A percentile compares a stretch with the other conserved stretches of the same genome.
Evolutionary conservation across 1,140 invertebrate genomes (phyloP).

Genomic region (Sarcophaga bullata): DNA sequence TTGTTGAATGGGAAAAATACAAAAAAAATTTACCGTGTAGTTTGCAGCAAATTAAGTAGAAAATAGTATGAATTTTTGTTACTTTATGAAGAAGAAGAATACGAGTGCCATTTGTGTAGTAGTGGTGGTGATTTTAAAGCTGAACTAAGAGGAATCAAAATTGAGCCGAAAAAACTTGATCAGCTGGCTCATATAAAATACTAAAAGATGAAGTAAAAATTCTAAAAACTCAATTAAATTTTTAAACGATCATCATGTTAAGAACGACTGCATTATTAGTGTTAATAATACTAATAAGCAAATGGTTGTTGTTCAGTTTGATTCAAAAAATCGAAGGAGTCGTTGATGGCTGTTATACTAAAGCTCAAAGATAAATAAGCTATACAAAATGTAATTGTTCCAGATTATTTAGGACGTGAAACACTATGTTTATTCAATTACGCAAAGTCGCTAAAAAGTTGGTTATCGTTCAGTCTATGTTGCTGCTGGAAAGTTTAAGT

Average conservation of each 20-base stretch:
- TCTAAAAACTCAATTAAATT: constrained; percentile 14
- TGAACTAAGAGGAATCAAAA: constrained; percentile 3
- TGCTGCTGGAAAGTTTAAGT: background rate
- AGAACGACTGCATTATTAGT: background rate
- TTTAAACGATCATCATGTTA: background rate
- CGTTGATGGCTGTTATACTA: background rate
- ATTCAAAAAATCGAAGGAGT: constrained; percentile 6
- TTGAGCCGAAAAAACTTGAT: background rate
- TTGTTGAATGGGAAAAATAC: background rate
- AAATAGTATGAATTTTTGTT: background rate
- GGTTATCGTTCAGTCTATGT: background rate
- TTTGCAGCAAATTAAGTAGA: background rate
- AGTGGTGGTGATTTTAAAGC: background rate
- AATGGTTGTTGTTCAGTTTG: constrained; percentile 9
- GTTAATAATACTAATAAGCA: background rate
- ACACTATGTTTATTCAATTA: background rate
- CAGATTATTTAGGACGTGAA: background rate
- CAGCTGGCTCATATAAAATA: background rate
- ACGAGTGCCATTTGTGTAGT: background rate
- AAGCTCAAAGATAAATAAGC: background rate
- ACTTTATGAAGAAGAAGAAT: background rate
- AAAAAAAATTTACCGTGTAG: background rate
- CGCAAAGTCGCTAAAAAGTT: background rate
- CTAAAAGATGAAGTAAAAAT: background rate
- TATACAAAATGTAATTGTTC: background rate